Evolutionary conservation across 1,140 invertebrate genomes (phyloP), one percentile per base, ranked within the genome.

Genomic region (Drosophila littoralis): DNA sequence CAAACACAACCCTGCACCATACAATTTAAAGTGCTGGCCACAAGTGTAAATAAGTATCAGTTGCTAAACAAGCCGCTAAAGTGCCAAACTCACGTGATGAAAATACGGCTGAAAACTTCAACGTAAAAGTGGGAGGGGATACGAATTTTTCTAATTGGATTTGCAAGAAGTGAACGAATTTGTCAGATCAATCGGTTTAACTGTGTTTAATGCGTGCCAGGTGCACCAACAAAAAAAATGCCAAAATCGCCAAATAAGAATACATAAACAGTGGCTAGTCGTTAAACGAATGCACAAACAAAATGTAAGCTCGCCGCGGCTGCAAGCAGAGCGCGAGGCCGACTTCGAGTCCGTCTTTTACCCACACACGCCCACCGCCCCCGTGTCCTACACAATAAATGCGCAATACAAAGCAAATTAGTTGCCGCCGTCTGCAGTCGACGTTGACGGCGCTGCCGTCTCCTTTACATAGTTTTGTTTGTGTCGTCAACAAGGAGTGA

Each of bases 361-460:
- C 7, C 51, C 50, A 15, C 51, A 10, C 51, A 54, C 28, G 12
- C 51, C 51, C 33, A 54, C 33, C 69, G 51, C 63, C 55, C 48
- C 61, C 79, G 70, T 72, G 75, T 78, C 82, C 75, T 75, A 71
- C 46, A 64, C 75, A 64, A 79, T 85, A 85, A 85, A 70, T 85
- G 82, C 82, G 82, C 82, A 85, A 81, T 85, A 82, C 60, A 69
- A 64, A 52, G 71, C 75, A 69, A 79, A 86, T 86, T 86, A 75
- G 78, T 66, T 45, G 50, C 43, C 67, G 81, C 68, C 50, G 81
- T 80, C 77, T 75, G 72, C 54, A 66, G 43, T 59, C 60, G 50
- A 13, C 69, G 61, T 46, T n/a, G 32, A 15, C 63, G 40, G 57
- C 59, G 59, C 17, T 45, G 28, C 42, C 59, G 54, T 60, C 66